Evolutionary conservation across 2,888 invertebrate genomes (phyloP), one percentile per base, ranked within the genome.

Genomic region (Metalampra italica): DNA sequence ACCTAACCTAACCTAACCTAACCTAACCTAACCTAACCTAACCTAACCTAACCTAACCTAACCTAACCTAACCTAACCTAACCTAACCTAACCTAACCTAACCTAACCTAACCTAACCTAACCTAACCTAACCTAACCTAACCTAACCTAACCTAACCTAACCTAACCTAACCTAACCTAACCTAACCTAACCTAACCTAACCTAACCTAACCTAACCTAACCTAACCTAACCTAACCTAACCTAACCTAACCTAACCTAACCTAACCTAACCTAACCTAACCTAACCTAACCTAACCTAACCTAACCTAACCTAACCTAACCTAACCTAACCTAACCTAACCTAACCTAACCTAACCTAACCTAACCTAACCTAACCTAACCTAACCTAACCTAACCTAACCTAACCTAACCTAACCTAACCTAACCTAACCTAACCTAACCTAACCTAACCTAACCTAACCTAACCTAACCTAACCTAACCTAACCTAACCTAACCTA

Each of bases 401-500:
- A 44, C 52, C 49, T 46, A 47, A 49, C 46, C 49, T 49, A 43
- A 48, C 48, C 46, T 47, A 41, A 46, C 49, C 49, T 41, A 46
- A 49, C 44, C 47, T 46, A 47, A 47, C 47, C 51, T 45, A 47
- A 50, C 47, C 47, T 43, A 45, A 48, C 45, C 50, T 40, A 47
- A 50, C 47, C 53, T 39, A 47, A 45, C 50, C 48, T 47, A 46
- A 51, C 50, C 53, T 49, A 49, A 52, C 46, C 49, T 49, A 49
- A 52, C 49, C 47, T 51, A 52, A 53, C 52, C 54, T 50, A 55
- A 55, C 56, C 56, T 49, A 55, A 55, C 55, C 53, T 53, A 55
- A 54, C 56, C 55, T 52, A 57, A 54, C 59, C 56, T 56, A 60
- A 56, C 55, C 54, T 53, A 56, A 44, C 53, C 30, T 53, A 50